Conservation (phyloP, 1,140 invertebrate genomes). For the Babylonia areolata region DNA sequence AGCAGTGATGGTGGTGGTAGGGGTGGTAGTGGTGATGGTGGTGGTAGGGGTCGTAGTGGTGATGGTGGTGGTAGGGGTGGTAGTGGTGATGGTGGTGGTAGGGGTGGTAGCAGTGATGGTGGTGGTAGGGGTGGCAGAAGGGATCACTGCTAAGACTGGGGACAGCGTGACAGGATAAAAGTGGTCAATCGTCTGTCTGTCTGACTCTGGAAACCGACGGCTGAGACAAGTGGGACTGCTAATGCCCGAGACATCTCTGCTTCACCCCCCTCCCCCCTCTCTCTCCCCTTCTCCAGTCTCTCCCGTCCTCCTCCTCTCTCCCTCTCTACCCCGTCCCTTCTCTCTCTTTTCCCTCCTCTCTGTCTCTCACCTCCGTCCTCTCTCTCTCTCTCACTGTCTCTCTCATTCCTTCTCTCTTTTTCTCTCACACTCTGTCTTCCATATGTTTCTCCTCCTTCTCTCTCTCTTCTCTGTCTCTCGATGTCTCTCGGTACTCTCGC, state of each 20-base stretch:
- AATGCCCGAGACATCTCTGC: background rate
- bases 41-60: no score
- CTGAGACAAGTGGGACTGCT: background rate
- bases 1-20: no score
- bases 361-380: background rate
- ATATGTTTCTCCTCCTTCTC: background rate
- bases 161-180: background rate
- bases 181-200: background rate
- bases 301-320: background rate
- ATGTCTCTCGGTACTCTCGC: no score
- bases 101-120: no score
- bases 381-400: background rate
- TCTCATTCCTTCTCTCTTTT: background rate
- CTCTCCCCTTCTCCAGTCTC: conserved; percentile 4
- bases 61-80: no score
- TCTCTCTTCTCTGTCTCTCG: no score
- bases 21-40: no score
- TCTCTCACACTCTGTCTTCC: conserved; percentile 1
- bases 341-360: background rate
- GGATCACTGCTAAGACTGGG: no score
- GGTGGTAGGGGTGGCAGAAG: no score
- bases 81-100: no score
- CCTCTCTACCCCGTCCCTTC: background rate
- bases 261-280: background rate
- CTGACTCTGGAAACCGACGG: background rate